A percentile compares a stretch with the other conserved stretches of the same genome.
Conservation (phyloP, 2,888 invertebrate genomes). For the Amitus sp. region DNA sequence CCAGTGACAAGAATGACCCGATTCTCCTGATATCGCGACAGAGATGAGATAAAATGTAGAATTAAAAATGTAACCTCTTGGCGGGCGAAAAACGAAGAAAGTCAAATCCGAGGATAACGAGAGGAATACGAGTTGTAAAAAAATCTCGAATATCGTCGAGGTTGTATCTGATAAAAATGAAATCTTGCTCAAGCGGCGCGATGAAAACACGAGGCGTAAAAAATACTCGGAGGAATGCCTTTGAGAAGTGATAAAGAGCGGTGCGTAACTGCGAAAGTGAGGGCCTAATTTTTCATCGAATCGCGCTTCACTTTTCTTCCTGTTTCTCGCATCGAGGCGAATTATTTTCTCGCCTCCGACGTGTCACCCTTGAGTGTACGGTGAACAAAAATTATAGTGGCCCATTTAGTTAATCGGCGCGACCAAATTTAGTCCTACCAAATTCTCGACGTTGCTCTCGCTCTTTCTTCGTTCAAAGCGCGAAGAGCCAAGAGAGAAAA, state of each 20-base stretch:
- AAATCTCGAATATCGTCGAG: background rate
- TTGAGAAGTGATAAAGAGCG: slow-evolving; percentile 18
- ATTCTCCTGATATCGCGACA: too few relatives aligned
- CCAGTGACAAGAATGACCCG: too few relatives aligned
- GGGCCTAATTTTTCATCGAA: slow-evolving; percentile 21
- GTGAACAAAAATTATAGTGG: too few relatives aligned
- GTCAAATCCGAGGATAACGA: too few relatives aligned
- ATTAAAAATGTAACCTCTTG: too few relatives aligned
- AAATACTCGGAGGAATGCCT: slow-evolving; percentile 17
- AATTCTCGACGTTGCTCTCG: too few relatives aligned
- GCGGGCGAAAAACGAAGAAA: too few relatives aligned
- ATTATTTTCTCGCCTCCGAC: slow-evolving; percentile 2
- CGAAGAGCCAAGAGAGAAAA: slow-evolving; percentile 1
- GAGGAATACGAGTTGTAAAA: background rate
- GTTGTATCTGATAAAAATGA: slow-evolving; percentile 25
- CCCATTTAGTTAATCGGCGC: too few relatives aligned
- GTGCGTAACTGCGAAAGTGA: slow-evolving; percentile 2
- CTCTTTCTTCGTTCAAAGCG: background rate
- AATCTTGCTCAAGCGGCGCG: slow-evolving; percentile 20
- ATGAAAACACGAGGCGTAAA: slow-evolving; percentile 25
- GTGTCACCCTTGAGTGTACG: too few relatives aligned
- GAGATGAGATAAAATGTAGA: too few relatives aligned
- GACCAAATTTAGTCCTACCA: too few relatives aligned
- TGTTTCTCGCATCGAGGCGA: background rate
- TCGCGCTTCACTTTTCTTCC: background rate